phyloP scores from a whole-genome alignment of 2,113 vertebrate genomes.

The Taxidea taxus region DNA sequence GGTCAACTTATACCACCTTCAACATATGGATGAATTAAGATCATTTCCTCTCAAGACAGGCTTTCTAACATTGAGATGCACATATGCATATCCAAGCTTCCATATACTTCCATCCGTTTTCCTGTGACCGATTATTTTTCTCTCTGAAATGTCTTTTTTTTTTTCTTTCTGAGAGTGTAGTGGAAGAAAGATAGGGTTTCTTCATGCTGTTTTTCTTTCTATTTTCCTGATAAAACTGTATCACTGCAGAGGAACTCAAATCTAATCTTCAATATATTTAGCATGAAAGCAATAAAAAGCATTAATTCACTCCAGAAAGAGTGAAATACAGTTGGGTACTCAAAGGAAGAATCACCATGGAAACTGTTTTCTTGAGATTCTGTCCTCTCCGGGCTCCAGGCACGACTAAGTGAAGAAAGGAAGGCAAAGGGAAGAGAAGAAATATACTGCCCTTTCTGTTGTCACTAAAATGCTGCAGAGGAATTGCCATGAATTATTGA shows the following conservation, averaged over 20 bases:
- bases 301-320: conserved; percentile 81
- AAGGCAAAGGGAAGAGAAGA: conserved; percentile 50
- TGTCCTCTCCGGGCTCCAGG: conserved; percentile 82
- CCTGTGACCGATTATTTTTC: neutral
- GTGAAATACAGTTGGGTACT: conserved; percentile 79
- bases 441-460: conserved; percentile 73
- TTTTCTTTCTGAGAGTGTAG: neutral
- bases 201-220: conserved; percentile 71
- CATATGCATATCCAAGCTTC: neutral
- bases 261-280: conserved; percentile 83
- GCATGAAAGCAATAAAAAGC: conserved; percentile 81
- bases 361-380: conserved; percentile 90
- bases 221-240: conserved; percentile 79
- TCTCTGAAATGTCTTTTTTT: neutral
- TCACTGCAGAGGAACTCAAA: conserved; percentile 79
- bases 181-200: conserved; percentile 24
- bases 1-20: neutral
- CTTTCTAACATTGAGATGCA: neutral
- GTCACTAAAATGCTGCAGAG: conserved; percentile 76
- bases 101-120: neutral
- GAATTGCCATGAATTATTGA: conserved; percentile 78
- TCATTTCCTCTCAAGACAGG: neutral
- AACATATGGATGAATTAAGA: neutral
- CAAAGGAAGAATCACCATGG: conserved; percentile 90
- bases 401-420: conserved; percentile 80